Conservation (phyloP, 1,140 invertebrate species). For the Ips typographus region DNA sequence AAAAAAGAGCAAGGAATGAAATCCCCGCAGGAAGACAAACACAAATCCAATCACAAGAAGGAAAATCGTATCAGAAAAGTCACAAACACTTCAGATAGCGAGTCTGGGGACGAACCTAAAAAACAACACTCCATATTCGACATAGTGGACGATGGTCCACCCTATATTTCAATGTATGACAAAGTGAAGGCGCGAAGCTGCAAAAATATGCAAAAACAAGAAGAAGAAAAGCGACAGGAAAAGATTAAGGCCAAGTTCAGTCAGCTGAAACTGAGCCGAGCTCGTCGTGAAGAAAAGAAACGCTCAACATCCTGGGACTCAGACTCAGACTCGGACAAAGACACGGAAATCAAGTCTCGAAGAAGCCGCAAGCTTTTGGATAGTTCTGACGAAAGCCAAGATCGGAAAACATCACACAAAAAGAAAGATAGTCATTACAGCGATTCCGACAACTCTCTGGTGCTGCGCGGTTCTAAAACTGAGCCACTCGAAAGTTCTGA, state of each 20-base stretch:
- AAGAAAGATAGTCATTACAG: constrained; percentile 52
- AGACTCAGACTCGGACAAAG: constrained; percentile 67
- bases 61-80: constrained; percentile 54
- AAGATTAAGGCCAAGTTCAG: constrained; percentile 87
- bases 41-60: constrained; percentile 51
- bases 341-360: constrained; percentile 42
- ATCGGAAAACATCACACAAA: constrained; percentile 44
- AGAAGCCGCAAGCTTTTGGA: constrained; percentile 53
- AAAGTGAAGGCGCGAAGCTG: constrained; percentile 95
- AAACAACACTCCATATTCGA: constrained; percentile 93
- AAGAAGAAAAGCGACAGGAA: constrained; percentile 84
- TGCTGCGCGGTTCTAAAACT: constrained; percentile 49
- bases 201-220: constrained; percentile 88
- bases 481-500: constrained; percentile 49
- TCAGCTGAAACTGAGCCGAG: constrained; percentile 82
- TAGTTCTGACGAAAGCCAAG: constrained; percentile 57
- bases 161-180: constrained; percentile 97
- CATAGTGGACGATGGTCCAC: constrained; percentile 84
- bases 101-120: constrained; percentile 70
- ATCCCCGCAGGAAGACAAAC: constrained; percentile 24
- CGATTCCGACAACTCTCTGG: constrained; percentile 50
- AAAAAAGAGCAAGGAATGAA: constrained; percentile 34
- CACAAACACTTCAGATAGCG: constrained; percentile 59
- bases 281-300: constrained; percentile 83
- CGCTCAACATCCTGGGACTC: constrained; percentile 84